Base-by-base conservation (phyloP, 2,888 invertebrate species). In the Amphiduros pacificus region DNA sequence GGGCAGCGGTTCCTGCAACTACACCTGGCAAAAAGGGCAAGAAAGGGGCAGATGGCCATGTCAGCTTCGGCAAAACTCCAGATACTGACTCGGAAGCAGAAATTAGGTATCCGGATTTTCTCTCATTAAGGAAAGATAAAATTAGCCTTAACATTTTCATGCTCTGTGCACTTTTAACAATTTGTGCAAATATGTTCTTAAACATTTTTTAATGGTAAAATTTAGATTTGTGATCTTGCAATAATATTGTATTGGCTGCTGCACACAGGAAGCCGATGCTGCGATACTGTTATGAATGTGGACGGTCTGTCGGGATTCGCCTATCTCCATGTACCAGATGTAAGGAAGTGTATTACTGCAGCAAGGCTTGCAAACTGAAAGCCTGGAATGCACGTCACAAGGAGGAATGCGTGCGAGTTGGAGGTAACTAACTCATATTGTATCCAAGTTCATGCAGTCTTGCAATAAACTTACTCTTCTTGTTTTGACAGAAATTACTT, bases 231-330 rank as follows among this genome's bases (percentile, higher is more conserved):
- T n/a, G n/a, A n/a, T n/a, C n/a, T n/a, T n/a, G n/a, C n/a, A n/a
- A n/a, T n/a, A n/a, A n/a, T n/a, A n/a, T n/a, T n/a, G n/a, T n/a
- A n/a, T n/a, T n/a, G n/a, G n/a, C n/a, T n/a, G n/a, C n/a, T n/a
- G n/a, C n/a, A n/a, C 63, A n/a, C 69, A 82, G 82, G 68, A 79
- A 79, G 62, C 79, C 80, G 0, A 55, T 78, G 61, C 77, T 81
- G 63, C 79, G 78, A 54, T 82, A 81, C 67, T 83, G 82, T 63
- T 82, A 82, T 61, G 80, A 82, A 61, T 83, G 82, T 71, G 82
- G 82, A n/a, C 71, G 82, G 2, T 79, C 80, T 0, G 77, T 81
- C 9, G 77, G 77, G 41, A 80, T 83, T 2, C 69, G 79, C 28
- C 71, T 83, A 66, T 73, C 77, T 6, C 73, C 78, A 3, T 83